Base-by-base conservation (phyloP, 1,140 invertebrate genomes). In the Cherax destructor region DNA sequence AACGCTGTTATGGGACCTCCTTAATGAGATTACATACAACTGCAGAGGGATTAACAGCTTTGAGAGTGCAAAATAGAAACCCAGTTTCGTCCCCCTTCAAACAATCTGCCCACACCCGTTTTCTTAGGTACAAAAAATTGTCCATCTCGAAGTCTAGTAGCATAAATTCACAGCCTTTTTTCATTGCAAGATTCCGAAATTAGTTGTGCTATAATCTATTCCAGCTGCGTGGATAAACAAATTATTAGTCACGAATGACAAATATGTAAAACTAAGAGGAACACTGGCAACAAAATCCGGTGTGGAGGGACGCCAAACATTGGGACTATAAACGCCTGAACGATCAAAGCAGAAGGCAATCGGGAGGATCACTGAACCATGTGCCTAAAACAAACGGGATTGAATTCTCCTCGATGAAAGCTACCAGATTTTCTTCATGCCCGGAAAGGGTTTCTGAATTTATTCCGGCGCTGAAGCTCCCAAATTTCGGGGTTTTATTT, bases 341-440 rank as follows among this genome's bases (percentile, higher is more conserved):
- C 88, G 88, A 91, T 91, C 88, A 84, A 91, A 91, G 88, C 83
- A 78, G 83, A 79, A 84, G 81, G 81, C 83, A 84, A 85, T 84
- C 81, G 72, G 81, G 88, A 77, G 88, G 88, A 91, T 91, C 88
- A 91, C 72, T 85, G 88, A 91, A 91, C 88, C 88, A 79, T 78
- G 88, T 83, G 88, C 72, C 83, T 85, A 91, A 91, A 91, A 84
- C 88, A 84, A 91, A 91, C 88, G 88, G 88, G 88, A 91, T 91
- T 91, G 88, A 84, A 91, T 91, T 91, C 88, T 91, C 88, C 88
- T 47, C 88, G 72, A 91, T 91, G 88, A 78, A 91, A 77, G 50
- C 85, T 30, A 21, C 79, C 81, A 84, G 88, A 84, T 91, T 91
- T 91, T 91, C 88, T 91, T 85, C 88, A 78, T 91, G 83, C 83